Evolutionary conservation across 2,888 invertebrate species (phyloP).

Genomic region (Luperina nickerlii): DNA sequence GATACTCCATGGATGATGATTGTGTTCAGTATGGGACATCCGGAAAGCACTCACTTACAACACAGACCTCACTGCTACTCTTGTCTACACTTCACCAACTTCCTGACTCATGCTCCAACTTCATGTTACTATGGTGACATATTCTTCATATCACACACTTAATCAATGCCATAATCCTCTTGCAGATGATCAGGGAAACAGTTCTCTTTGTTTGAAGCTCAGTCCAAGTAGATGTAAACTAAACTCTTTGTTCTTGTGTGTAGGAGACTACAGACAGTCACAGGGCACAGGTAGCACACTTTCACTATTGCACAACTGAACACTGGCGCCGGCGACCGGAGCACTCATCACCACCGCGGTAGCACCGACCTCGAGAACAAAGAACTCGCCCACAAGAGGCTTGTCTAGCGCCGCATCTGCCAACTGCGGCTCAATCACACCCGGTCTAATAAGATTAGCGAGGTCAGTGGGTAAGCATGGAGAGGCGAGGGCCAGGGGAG

Average conservation of each 20-base stretch:
- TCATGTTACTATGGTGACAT: constrained; percentile 15
- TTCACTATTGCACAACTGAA: constrained; percentile 76
- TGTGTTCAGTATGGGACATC: not conserved
- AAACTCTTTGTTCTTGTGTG: constrained; percentile 71
- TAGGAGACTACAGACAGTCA: constrained; percentile 56
- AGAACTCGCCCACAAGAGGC: constrained; percentile 65
- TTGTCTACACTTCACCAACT: constrained; percentile 26
- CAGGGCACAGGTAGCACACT: constrained; percentile 69
- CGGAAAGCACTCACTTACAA: constrained; percentile 45
- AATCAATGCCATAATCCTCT: constrained; percentile 14
- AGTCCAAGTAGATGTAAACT: constrained; percentile 15
- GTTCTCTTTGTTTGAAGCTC: constrained; percentile 57
- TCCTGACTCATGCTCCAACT: not conserved
- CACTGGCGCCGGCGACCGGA: constrained; percentile 41
- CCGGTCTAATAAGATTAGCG: constrained; percentile 58
- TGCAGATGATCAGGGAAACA: constrained; percentile 13
- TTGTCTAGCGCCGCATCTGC: constrained; percentile 24
- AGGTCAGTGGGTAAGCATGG: constrained; percentile 67
- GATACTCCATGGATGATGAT: constrained; percentile 16
- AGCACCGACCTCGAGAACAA: constrained; percentile 70
- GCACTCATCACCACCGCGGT: constrained; percentile 46
- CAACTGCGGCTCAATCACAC: constrained; percentile 37
- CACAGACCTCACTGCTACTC: constrained; percentile 27
- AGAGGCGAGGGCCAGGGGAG: constrained; percentile 68
- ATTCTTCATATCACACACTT: constrained; percentile 34